Evolutionary conservation across 1,140 invertebrate genomes (phyloP), one percentile per base, ranked within the genome.

Genomic region (Brachionus plicatilis): DNA sequence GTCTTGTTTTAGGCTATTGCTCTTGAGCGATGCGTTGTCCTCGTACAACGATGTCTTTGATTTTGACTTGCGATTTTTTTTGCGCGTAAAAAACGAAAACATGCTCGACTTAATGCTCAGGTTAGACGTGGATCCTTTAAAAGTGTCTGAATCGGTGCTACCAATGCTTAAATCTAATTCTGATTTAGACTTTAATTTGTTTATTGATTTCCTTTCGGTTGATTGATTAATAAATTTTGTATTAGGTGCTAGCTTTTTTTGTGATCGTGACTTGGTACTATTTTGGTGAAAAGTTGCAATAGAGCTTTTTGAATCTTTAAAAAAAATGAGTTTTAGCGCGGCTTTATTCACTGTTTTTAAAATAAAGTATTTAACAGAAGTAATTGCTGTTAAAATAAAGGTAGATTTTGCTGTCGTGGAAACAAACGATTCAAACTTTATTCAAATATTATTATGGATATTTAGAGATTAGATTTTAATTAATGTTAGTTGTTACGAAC

Each of bases 241-340:
- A 72, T 72, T 72, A 72, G 68, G 12, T 43, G 20, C 43, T 72
- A 45, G 68, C 45, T 72, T 72, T 72, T 72, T 72, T 72, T 72
- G 68, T 43, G 68, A 72, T 6, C 68, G 68, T 41, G 37, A 41
- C 43, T 72, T 72, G 41, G 68, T 72, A 43, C 17, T 41, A 72
- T 72, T 72, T 43, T 72, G 68, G 68, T 72, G 33, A 72, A 72
- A 72, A 43, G 41, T 72, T 72, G 68, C 33, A 17, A 72, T 72
- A 43, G 68, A 72, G 9, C 68, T 72, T 72, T 45, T 72, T 72
- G 68, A 72, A 72, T 72, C 68, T 72, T 72, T 24, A 72, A 72
- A 72, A 72, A 72, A 17, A 17, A 72, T 20, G 7, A 72, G 3
- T 17, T 41, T 72, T 9, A 60, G 20, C 20, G 53, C 53, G 53